These are phyloP conservation scores for Spheniscus mendiculus DNA, from an alignment of 2,113 vertebrate genomes.

Conservation along the genomic window DNA sequence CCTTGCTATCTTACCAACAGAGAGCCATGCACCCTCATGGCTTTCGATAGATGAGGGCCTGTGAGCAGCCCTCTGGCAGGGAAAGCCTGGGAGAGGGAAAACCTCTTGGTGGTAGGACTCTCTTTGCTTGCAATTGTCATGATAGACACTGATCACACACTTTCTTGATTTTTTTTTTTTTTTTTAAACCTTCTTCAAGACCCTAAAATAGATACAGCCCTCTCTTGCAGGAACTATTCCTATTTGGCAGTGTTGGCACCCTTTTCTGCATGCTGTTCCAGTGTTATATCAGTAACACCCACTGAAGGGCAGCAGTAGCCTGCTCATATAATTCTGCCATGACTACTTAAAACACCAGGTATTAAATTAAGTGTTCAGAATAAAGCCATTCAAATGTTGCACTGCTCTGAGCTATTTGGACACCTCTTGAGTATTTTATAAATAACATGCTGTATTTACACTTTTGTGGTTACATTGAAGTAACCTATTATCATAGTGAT, in stretches of 20 bases:
- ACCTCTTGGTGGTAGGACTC: not conserved
- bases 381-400: not conserved
- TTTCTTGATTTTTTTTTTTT: not conserved
- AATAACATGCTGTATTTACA: not conserved
- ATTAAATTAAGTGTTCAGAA: not conserved
- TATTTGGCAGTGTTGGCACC: not conserved
- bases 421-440: not conserved
- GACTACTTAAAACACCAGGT: not conserved
- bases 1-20: not conserved
- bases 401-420: not conserved
- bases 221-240: not conserved
- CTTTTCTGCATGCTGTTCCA: not conserved
- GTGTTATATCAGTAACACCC: not conserved
- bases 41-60: not conserved
- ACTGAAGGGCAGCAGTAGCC: constrained; percentile 54
- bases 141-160: not conserved
- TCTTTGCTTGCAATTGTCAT: not conserved
- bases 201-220: not conserved
- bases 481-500: not conserved
- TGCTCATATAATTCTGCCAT: not conserved
- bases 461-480: not conserved
- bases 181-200: not conserved
- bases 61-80: not conserved
- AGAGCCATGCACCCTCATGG: not conserved
- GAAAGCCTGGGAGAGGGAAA: not conserved